Evolutionary conservation across 2,113 vertebrate species (phyloP).

Genomic region (Serilophus lunatus): DNA sequence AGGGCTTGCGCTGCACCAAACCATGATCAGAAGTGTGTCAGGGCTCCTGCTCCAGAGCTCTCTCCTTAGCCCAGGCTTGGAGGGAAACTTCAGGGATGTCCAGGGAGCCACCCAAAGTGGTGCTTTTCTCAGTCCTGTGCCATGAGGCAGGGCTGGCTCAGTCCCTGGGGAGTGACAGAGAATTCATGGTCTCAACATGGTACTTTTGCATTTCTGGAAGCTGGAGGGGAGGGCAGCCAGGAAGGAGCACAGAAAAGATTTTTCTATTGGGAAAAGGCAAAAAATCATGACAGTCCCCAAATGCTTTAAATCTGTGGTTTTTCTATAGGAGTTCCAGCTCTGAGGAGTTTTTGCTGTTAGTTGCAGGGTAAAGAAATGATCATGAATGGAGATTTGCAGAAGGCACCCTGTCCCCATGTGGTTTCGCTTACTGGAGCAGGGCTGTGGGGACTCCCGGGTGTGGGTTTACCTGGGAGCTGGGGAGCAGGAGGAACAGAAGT

Average conservation of each 20-base stretch:
- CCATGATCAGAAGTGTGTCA: background rate
- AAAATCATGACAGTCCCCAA: background rate
- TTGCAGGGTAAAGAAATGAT: background rate
- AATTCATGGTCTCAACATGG: background rate
- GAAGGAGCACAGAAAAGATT: background rate
- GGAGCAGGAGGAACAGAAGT: background rate
- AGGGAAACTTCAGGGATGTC: no score
- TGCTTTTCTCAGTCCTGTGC: background rate
- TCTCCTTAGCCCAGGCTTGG: background rate
- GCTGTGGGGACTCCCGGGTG: background rate
- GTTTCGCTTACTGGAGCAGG: background rate
- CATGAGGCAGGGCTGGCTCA: background rate
- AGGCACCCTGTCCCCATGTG: fast-evolving
- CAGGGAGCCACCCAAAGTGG: background rate
- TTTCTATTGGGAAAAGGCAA: background rate
- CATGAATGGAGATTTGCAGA: fast-evolving
- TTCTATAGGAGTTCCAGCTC: background rate
- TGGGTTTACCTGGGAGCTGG: background rate
- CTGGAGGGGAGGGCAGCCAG: background rate
- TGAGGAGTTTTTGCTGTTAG: background rate
- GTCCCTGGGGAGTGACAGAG: background rate
- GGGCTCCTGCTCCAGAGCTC: background rate
- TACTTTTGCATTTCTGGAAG: background rate
- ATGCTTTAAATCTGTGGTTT: background rate
- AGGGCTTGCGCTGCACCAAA: background rate